Base-by-base conservation (phyloP, 2,888 invertebrate species). In the Pomacea canaliculata region DNA sequence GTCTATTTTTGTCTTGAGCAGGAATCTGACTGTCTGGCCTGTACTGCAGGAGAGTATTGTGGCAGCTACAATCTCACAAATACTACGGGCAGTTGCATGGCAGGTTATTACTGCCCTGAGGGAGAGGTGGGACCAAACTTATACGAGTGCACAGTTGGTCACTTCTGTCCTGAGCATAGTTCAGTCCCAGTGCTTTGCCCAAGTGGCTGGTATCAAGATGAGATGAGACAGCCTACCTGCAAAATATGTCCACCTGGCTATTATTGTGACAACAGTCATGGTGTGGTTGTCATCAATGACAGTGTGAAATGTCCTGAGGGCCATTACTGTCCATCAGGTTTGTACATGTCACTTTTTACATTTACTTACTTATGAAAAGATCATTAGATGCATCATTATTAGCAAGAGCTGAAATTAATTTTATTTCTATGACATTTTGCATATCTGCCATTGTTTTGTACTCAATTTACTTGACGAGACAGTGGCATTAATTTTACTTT, bases 181-280 rank as follows among this genome's bases (percentile, higher is more conserved):
- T 76, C 81, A 4, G 70, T 72, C 12, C 85, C 87, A 0, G 81
- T 83, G 1, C 78, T 87, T 16, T 87, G 88, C 81, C 86, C 87
- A 10, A 87, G 86, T 75, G 88, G 87, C 10, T 82, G 78, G 65
- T 88, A 86, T 80, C 90, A 90, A 77, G 86, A 87, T 70, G 75
- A 83, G 63, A 78, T 77, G 13, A 86, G 86, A 16, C 86, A 88
- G 79, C 83, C 83, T 48, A 74, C 75, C 2, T 90, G 90, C 77
- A 85, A 85, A 70, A 70, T 80, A 19, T 90, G 90, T 77, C 89
- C 89, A 10, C 80, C 76, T 2, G 88, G 90, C 0, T 90, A 89
- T 80, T 90, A 84, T 80, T 90, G 90, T 80, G 89, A 90, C 81
- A 89, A 88, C 81, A 88, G 85, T 62, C 69, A 76, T 2, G 89